Base-by-base conservation (phyloP, 2,888 invertebrate species). In the Spatulosminthurus flaviceps region DNA sequence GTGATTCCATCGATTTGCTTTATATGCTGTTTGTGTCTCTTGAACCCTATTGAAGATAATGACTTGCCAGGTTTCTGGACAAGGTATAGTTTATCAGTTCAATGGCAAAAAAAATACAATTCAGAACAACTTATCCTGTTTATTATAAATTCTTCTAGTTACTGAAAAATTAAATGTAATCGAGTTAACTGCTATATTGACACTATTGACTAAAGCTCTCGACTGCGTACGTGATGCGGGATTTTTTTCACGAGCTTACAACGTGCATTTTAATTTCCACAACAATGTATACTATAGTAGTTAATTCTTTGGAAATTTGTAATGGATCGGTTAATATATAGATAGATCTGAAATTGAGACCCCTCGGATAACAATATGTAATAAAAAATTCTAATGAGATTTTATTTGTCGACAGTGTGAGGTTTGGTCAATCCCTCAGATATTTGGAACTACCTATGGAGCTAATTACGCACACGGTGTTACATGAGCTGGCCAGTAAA, bases 381-480 rank as follows among this genome's bases (percentile, higher is more conserved):
- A n/a, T n/a, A n/a, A n/a, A n/a, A n/a, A n/a, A n/a, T n/a, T n/a
- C 22, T 19, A 60, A 60, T 21, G 60, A 21, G 7, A 24, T 67
- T 67, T 43, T 60, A 77, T 80, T 69, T 76, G 84, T 86, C 9
- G n/a, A n/a, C 86, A 90, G 95, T 76, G 92, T 93, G 81, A 91
- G 96, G 81, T 97, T 97, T 87, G 95, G 94, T 0, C 92, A 95
- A 1, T 94, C 95, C 0, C 88, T 98, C 85, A 91, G 95, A 61
- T 95, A 96, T 88, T 95, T 96, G 84, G 97, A 97, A 87, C 89
- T 98, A 77, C 96, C 97, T 0, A 97, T 97, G 86, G 98, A 98
- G 88, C 89, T 98, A 83, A 97, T 98, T 86, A 98, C 97, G 0
- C 96, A 97, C 86, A 96, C 95, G 0, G 96, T 98, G 11, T 91